Percentiles rank a stretch among this genome's conserved stretches.
phyloP scores from a whole-genome alignment of 2,797 vertebrate genomes.

The Rallus crepitans region DNA sequence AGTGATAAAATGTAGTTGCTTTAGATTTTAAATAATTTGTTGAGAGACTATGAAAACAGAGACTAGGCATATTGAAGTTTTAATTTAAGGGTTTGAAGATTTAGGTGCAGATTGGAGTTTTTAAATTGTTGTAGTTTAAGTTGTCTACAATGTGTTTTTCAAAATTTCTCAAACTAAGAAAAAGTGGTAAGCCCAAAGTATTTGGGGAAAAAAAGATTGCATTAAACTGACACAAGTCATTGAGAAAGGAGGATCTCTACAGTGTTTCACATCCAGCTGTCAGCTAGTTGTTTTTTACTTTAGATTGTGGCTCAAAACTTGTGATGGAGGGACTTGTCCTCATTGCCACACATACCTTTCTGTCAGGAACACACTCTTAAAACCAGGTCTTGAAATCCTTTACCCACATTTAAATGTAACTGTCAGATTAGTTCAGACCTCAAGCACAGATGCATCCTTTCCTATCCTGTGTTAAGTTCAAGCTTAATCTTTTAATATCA shows the following conservation, averaged over 20 bases:
- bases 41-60: neutral
- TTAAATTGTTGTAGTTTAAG: neutral
- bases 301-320: neutral
- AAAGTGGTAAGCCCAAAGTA: neutral
- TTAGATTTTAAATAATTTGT: neutral
- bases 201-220: neutral
- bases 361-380: neutral
- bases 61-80: neutral
- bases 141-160: neutral
- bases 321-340: neutral
- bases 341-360: neutral
- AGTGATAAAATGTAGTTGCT: neutral
- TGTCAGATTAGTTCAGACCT: neutral
- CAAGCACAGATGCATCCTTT: neutral
- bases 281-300: neutral
- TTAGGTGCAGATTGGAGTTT: neutral
- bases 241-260: neutral
- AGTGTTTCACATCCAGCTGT: neutral
- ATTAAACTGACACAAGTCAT: neutral
- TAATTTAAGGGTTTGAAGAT: neutral
- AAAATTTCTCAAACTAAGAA: neutral
- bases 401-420: neutral
- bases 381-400: neutral
- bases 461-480: neutral
- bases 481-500: neutral